Base-by-base conservation (phyloP, 2,113 vertebrate genomes). In the Aythya baeri region DNA sequence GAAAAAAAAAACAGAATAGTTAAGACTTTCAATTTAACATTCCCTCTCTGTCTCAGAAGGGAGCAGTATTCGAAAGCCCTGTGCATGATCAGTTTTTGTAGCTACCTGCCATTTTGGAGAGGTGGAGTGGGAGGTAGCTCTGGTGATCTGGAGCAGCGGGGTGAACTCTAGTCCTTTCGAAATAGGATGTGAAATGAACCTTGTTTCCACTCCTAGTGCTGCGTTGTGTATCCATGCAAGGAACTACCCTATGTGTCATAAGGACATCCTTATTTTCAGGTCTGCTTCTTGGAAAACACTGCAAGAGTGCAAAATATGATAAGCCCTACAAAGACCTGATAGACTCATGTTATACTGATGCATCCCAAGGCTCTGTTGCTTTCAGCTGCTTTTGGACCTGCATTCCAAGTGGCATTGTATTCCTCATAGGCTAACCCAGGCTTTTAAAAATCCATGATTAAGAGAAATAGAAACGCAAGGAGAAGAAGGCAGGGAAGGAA, bases 331-430 rank as follows among this genome's bases (percentile, higher is more conserved):
- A 36, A 67, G 74, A 16, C 44, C 67, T 13, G 57, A 14, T 29
- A 7, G 31, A 14, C 61, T 67, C n/a, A 1, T 14, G 21, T 34
- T 13, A 3, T 34, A n/a, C 14, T 0, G 1, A 4, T 17, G 67
- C 44, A 34, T 38, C 31, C 43, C 20, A 7, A 2, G 58, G 50
- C 13, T 46, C 29, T 10, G 18, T 14, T 32, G 62, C 44, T 46
- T 18, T 54, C 50, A 6, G 67, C 54, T 62, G 67, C 80, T 43
- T n/a, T 27, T 32, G 46, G 36, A 34, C 34, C 3, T 26, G 5
- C 20, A 21, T 25, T 57, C 31, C 11, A 0, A 0, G 6, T 11
- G 55, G 13, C 11, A 0, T 32, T 7, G 2, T 2, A 3, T 6
- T 61, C 46, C 57, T 44, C 15, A 1, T 7, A 2, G 58, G 22